These are phyloP conservation scores for Disparrhopalites patrizii DNA, from an alignment of 2,888 invertebrate genomes.

Conservation along the genomic window DNA sequence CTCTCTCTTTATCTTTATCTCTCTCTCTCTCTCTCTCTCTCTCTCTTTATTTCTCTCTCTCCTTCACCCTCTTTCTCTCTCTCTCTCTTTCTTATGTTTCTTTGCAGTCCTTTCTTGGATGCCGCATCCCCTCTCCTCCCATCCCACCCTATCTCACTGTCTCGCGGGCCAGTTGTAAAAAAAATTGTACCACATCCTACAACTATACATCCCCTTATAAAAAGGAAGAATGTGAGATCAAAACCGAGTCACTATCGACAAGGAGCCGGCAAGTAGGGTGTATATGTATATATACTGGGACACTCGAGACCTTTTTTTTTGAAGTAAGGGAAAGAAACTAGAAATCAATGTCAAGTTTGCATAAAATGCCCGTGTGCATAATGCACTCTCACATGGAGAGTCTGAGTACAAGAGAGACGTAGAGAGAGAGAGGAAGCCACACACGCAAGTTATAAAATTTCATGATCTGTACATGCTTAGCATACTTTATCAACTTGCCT, in stretches of 20 bases:
- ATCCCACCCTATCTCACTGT: neutral
- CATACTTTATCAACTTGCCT: too few relatives aligned
- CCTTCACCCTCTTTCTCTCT: neutral
- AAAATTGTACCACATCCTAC: neutral
- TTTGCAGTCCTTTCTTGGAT: neutral
- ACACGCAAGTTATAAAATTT: neutral
- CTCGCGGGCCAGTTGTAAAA: neutral
- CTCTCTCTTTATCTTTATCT: too few relatives aligned
- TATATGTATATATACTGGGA: neutral
- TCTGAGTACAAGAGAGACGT: too few relatives aligned
- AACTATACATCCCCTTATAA: too few relatives aligned
- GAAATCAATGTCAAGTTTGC: conserved; percentile 5
- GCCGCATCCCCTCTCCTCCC: neutral
- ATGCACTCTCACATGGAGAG: conserved; percentile 2
- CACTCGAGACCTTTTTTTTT: too few relatives aligned
- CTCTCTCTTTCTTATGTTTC: neutral
- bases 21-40: neutral
- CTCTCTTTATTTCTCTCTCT: neutral
- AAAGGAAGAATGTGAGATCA: neutral
- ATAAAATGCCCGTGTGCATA: conserved; percentile 5
- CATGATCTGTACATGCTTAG: neutral
- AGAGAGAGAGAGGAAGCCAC: neutral
- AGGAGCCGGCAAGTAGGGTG: neutral
- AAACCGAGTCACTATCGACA: neutral
- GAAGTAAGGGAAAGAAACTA: too few relatives aligned